These are phyloP conservation scores for Drosophila orosa DNA, from an alignment of 1,140 invertebrate species.

Conservation along the genomic window DNA sequence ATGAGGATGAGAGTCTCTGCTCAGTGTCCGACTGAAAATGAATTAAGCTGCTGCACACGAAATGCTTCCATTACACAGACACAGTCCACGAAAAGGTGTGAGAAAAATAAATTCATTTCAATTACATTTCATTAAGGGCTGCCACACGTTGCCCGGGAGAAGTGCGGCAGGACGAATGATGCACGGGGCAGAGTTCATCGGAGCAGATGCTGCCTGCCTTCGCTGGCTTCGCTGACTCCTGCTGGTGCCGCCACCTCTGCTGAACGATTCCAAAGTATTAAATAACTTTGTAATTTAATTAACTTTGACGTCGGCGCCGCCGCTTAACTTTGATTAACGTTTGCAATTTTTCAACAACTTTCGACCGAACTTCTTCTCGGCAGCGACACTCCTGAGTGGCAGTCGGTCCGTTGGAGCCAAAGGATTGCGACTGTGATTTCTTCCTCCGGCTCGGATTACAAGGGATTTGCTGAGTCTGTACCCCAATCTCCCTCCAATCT, in stretches of 20 bases:
- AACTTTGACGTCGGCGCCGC: slow-evolving; percentile 73
- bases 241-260: slow-evolving; percentile 17
- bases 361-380: slow-evolving; percentile 65
- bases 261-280: slow-evolving; percentile 76
- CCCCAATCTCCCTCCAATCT: slow-evolving; percentile 12
- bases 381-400: slow-evolving; percentile 24
- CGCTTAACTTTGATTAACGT: slow-evolving; percentile 83
- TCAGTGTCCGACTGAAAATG: slow-evolving; percentile 16
- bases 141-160: slow-evolving; percentile 59
- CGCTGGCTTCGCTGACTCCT: slow-evolving; percentile 23
- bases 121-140: slow-evolving; percentile 78
- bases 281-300: slow-evolving; percentile 83
- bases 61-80: slow-evolving; percentile 29
- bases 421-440: slow-evolving; percentile 69
- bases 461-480: slow-evolving; percentile 52
- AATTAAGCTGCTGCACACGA: slow-evolving; percentile 32
- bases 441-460: slow-evolving; percentile 69
- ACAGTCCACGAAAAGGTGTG: slow-evolving; percentile 32
- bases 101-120: slow-evolving; percentile 72
- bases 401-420: slow-evolving; percentile 33
- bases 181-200: slow-evolving; percentile 41
- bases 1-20: slow-evolving; percentile 14
- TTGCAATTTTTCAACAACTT: slow-evolving; percentile 81
- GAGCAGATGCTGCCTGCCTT: slow-evolving; percentile 28
- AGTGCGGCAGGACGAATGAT: slow-evolving; percentile 16